Evolutionary conservation across 2,113 vertebrate genomes (phyloP).

Genomic region (Lepidothrix coronata): DNA sequence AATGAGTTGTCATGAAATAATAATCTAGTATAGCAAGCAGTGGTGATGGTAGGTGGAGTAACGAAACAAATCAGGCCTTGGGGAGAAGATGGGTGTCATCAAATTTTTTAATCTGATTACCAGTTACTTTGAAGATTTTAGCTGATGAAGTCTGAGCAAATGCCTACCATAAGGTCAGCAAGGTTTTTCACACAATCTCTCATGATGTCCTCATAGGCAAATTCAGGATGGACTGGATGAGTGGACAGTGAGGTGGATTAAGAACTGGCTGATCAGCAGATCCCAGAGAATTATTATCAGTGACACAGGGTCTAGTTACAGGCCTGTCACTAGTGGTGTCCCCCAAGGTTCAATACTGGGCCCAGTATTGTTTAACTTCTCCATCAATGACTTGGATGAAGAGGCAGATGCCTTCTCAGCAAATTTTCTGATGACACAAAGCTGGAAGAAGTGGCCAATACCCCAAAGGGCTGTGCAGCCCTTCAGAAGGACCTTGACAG

Average conservation of each 20-base stretch:
- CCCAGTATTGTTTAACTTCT: neutral
- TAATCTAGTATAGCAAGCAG: neutral
- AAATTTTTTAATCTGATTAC: neutral
- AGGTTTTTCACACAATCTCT: neutral
- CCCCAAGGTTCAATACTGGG: neutral
- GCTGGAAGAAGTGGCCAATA: neutral
- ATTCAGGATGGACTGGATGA: neutral
- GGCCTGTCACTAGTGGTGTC: neutral
- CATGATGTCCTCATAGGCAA: neutral
- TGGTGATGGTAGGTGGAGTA: neutral
- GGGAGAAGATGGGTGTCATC: neutral
- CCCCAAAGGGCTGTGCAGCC: neutral
- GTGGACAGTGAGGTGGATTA: neutral
- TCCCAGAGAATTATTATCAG: rapidly evolving
- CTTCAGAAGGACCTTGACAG: neutral
- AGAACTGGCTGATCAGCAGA: neutral
- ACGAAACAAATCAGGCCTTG: neutral
- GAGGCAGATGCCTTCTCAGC: neutral
- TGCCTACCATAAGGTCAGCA: neutral
- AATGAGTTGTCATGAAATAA: neutral
- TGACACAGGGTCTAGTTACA: neutral
- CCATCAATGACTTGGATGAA: neutral
- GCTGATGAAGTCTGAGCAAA: neutral
- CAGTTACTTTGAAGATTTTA: neutral
- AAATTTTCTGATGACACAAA: neutral